These are phyloP conservation scores for Pristionchus fissidentatus DNA, from an alignment of 2,888 invertebrate species.

Conservation along the genomic window DNA sequence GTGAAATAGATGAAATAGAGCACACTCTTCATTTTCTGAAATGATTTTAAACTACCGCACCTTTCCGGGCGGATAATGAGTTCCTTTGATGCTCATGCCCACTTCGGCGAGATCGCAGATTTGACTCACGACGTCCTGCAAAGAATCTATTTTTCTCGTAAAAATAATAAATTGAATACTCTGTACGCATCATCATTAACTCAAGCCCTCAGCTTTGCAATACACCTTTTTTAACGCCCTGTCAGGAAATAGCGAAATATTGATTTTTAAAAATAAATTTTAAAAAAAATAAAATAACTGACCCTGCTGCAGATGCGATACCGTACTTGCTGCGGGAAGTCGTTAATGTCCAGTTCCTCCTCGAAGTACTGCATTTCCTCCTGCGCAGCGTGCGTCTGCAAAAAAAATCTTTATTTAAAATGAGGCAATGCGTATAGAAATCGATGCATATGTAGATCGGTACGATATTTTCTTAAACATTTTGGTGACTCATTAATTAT, in stretches of 20 bases:
- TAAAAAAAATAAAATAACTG: slow-evolving; percentile 57
- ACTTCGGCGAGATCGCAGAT: slow-evolving; percentile 99
- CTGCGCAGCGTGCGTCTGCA: slow-evolving; percentile 50
- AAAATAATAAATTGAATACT: not conserved
- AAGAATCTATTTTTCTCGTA: slow-evolving; percentile 49
- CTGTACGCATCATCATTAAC: no score
- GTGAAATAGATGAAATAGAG: no score
- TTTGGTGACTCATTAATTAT: not conserved
- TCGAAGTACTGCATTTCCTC: slow-evolving; percentile 87
- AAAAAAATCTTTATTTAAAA: not conserved
- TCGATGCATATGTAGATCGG: no score
- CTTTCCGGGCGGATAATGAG: slow-evolving; percentile 89
- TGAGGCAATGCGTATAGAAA: no score
- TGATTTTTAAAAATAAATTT: not conserved
- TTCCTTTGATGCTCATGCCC: slow-evolving; percentile 97
- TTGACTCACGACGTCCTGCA: slow-evolving; percentile 93
- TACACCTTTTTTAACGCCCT: no score
- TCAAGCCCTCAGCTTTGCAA: not conserved
- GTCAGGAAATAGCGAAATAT: no score
- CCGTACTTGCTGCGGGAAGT: slow-evolving; percentile 98
- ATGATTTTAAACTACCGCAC: slow-evolving; percentile 74
- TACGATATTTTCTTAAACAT: no score
- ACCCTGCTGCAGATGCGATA: slow-evolving; percentile 88
- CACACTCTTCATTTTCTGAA: not conserved
- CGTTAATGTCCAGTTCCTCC: slow-evolving; percentile 98